phyloP scores from a whole-genome alignment of 2,113 vertebrate genomes.

The Halichoerus grypus region DNA sequence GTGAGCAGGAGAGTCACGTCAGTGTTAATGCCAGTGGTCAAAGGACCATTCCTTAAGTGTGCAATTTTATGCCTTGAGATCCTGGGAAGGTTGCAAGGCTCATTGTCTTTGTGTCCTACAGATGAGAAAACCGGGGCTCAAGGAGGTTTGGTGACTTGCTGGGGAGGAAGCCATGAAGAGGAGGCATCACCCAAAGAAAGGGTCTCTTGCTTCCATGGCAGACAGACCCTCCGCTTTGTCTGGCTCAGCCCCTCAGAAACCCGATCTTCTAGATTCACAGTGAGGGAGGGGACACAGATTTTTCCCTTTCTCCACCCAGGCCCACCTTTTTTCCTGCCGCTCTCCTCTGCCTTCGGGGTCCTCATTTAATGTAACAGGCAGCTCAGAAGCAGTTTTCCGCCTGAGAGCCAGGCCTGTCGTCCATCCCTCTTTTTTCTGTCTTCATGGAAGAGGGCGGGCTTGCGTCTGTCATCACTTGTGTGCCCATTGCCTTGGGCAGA shows the following conservation, averaged over 20 bases:
- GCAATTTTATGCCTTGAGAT: slow-evolving; percentile 47
- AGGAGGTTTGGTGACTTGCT: neutral
- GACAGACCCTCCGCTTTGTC: neutral
- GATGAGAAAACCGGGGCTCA: neutral
- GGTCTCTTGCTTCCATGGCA: neutral
- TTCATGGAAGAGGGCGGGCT: neutral
- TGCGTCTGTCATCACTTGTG: neutral
- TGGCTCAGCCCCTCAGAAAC: neutral
- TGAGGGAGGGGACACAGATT: neutral
- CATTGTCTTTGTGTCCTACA: slow-evolving; percentile 4
- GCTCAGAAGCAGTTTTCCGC: slow-evolving; percentile 41
- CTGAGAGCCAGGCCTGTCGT: neutral
- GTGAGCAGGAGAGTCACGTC: neutral
- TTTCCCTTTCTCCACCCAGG: neutral
- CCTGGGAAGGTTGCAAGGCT: neutral
- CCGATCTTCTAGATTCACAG: slow-evolving; percentile 19
- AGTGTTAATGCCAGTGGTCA: neutral
- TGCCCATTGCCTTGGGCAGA: neutral
- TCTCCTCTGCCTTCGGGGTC: slow-evolving; percentile 20
- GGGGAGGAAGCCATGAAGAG: neutral
- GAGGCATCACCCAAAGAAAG: neutral
- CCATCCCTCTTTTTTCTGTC: neutral
- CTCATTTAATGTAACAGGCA: neutral
- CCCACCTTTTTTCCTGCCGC: neutral
- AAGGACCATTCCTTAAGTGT: slow-evolving; percentile 17